A percentile compares a stretch with the other conserved stretches of the same genome.
Evolutionary conservation across 1,140 invertebrate genomes (phyloP).

Genomic region (Cyclina sinensis): DNA sequence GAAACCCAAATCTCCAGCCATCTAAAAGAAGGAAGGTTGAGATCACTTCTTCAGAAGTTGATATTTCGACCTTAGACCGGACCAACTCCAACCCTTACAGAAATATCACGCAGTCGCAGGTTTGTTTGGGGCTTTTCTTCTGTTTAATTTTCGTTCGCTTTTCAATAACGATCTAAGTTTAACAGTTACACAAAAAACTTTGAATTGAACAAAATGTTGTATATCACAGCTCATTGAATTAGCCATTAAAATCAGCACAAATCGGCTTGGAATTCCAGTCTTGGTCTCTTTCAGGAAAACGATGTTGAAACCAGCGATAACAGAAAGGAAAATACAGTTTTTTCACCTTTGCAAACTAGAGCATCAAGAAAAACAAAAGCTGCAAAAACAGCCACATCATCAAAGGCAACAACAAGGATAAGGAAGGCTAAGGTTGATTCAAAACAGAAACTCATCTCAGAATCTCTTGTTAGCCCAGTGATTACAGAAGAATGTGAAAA

Average conservation of each 20-base stretch:
- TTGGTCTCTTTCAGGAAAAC: not conserved
- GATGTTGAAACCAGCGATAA: constrained; percentile 16
- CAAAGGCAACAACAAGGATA: constrained; percentile 33
- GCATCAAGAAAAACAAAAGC: constrained; percentile 44
- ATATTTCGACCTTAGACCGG: constrained; percentile 54
- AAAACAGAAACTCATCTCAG: constrained; percentile 45
- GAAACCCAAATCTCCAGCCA: constrained; percentile 70
- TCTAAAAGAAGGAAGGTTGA: constrained; percentile 82
- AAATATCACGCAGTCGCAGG: constrained; percentile 9
- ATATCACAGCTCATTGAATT: too few relatives aligned
- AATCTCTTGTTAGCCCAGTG: not conserved
- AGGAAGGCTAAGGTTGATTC: constrained; percentile 54
- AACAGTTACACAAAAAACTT: too few relatives aligned
- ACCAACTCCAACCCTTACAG: constrained; percentile 51
- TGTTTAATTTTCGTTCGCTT: too few relatives aligned
- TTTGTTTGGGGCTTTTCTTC: too few relatives aligned
- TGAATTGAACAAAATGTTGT: too few relatives aligned
- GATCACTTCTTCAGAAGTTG: constrained; percentile 46
- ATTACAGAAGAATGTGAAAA: not conserved
- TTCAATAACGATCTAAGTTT: too few relatives aligned
- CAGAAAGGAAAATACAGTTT: constrained; percentile 41
- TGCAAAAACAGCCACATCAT: not conserved
- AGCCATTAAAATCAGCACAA: too few relatives aligned
- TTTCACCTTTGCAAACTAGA: constrained; percentile 51
- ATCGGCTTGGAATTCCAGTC: too few relatives aligned